Percentiles rank a stretch among this genome's conserved stretches.
phyloP scores from a whole-genome alignment of 2,888 invertebrate genomes.

The Callyntrura guangdongensis region DNA sequence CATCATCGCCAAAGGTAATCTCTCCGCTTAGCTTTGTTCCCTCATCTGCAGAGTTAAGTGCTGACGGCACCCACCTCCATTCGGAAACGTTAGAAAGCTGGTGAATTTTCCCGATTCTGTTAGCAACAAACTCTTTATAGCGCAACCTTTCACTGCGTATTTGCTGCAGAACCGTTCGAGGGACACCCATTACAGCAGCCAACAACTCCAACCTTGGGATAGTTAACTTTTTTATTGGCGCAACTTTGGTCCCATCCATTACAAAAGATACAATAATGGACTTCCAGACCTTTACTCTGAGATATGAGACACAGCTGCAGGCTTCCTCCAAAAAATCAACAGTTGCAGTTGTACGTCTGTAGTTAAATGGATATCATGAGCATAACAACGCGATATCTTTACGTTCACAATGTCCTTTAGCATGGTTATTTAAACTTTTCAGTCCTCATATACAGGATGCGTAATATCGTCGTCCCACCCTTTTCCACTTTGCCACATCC shows the following conservation, averaged over 20 bases:
- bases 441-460: not conserved
- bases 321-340: slow-evolving; percentile 47
- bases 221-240: slow-evolving; percentile 9
- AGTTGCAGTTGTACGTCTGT: not conserved
- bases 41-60: slow-evolving; percentile 7
- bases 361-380: not conserved
- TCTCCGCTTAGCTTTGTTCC: not conserved
- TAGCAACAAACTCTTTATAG: slow-evolving; percentile 46
- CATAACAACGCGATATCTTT: slow-evolving; percentile 16
- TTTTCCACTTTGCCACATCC: slow-evolving; percentile 44
- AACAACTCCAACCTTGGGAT: slow-evolving; percentile 53
- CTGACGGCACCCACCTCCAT: slow-evolving; percentile 45
- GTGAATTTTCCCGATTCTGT: slow-evolving; percentile 15
- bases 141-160: not conserved
- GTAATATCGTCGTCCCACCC: slow-evolving; percentile 70
- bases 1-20: not conserved
- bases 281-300: not conserved
- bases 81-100: not conserved
- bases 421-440: not conserved
- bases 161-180: not conserved
- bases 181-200: slow-evolving; percentile 15
- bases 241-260: not conserved
- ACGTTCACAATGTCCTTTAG: not conserved
- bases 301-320: not conserved
- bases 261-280: not conserved